Evolutionary conservation across 2,797 vertebrate species (phyloP).

Genomic region (Macroramphosus scolopax): DNA sequence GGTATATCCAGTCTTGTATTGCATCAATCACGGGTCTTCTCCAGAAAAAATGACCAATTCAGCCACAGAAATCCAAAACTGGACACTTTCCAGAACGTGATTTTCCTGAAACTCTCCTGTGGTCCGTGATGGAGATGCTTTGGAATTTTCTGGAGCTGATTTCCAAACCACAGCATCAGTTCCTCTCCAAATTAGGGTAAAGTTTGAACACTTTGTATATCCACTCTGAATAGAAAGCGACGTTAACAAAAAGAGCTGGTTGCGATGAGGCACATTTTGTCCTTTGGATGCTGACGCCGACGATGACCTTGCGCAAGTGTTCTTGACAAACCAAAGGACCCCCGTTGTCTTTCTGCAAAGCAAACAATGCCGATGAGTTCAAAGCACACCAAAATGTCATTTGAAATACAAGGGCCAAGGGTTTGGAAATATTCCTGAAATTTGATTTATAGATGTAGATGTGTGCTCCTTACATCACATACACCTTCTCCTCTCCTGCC

Average conservation of each 20-base stretch:
- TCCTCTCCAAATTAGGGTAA: slow-evolving; percentile 72
- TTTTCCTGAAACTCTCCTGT: slow-evolving; percentile 15
- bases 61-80: slow-evolving; percentile 36
- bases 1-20: slow-evolving; percentile 30
- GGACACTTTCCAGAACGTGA: slow-evolving; percentile 19
- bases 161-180: slow-evolving; percentile 47
- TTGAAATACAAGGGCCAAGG: too few species aligned
- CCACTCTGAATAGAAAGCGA: slow-evolving; percentile 95
- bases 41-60: slow-evolving; percentile 21
- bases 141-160: slow-evolving; percentile 21
- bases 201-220: slow-evolving; percentile 91
- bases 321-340: slow-evolving; percentile 94
- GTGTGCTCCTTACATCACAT: slow-evolving; percentile 85
- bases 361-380: too few species aligned
- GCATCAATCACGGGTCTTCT: slow-evolving; percentile 21
- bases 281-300: slow-evolving; percentile 93
- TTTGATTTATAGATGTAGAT: neutral
- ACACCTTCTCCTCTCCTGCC: slow-evolving; percentile 87
- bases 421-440: neutral
- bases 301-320: slow-evolving; percentile 87
- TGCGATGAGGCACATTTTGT: slow-evolving; percentile 89
- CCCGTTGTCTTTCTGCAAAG: slow-evolving; percentile 88
- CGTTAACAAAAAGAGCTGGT: slow-evolving; percentile 92
- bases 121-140: slow-evolving; percentile 29
- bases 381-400: neutral